These are phyloP conservation scores for Anarhynchus alexandrinus DNA, from an alignment of 2,113 vertebrate species.

Conservation along the genomic window DNA sequence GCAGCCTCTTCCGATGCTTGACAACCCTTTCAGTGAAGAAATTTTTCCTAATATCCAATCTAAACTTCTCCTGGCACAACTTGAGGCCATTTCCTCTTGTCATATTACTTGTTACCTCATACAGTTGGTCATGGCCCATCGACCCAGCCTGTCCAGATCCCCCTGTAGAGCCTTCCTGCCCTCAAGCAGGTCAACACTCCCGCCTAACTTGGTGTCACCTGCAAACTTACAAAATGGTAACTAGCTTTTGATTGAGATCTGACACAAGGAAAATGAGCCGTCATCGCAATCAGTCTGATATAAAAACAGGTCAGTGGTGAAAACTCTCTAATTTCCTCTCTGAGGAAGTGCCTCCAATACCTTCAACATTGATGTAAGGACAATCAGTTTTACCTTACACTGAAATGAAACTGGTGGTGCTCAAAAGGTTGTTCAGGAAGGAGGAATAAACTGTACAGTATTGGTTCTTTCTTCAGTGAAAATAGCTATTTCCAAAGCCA, in stretches of 20 bases:
- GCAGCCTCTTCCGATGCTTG: too few relatives aligned
- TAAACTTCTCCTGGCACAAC: too few relatives aligned
- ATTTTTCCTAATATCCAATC: too few relatives aligned
- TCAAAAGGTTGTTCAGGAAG: not conserved
- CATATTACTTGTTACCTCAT: too few relatives aligned
- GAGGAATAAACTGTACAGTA: not conserved
- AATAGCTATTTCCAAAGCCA: not conserved
- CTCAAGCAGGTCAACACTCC: too few relatives aligned
- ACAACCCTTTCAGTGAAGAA: too few relatives aligned
- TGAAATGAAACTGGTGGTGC: not conserved
- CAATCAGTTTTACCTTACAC: not conserved
- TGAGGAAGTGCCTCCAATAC: not conserved
- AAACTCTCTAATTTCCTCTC: not conserved
- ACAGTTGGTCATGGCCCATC: too few relatives aligned
- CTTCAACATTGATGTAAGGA: accelerated
- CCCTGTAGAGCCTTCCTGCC: too few relatives aligned
- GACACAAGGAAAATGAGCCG: not conserved
- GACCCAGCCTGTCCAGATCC: too few relatives aligned
- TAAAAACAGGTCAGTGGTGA: not conserved
- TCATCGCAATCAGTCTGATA: not conserved
- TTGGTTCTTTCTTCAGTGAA: not conserved
- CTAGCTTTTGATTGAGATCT: not conserved
- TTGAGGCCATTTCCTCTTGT: too few relatives aligned
- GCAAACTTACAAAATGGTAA: not conserved
- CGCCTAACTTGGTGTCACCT: too few relatives aligned